phyloP scores from a whole-genome alignment of 2,797 vertebrate genomes.

The Limosa lapponica region DNA sequence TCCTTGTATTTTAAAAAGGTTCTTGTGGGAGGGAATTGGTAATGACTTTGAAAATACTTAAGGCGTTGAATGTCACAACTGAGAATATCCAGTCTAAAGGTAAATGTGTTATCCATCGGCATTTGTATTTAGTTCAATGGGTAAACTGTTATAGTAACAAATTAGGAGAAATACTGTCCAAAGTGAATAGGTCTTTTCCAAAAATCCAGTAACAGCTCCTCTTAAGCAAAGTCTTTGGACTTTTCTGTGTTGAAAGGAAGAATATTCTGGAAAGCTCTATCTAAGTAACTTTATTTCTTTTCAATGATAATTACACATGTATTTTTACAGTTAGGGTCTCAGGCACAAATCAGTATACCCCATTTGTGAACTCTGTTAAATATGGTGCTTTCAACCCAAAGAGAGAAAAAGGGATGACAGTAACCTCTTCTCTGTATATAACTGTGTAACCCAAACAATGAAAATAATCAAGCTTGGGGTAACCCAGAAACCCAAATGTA shows the following conservation, averaged over 20 bases:
- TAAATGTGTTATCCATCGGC: neutral
- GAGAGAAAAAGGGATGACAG: neutral
- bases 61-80: neutral
- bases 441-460: neutral
- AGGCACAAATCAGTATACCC: neutral
- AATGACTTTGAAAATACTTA: constrained; percentile 21
- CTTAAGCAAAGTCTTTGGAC: neutral
- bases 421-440: neutral
- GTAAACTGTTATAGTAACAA: neutral
- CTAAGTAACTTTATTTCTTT: neutral
- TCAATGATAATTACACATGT: neutral
- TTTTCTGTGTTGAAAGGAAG: neutral
- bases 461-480: neutral
- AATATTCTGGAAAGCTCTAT: neutral
- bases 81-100: neutral
- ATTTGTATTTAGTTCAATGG: neutral
- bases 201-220: neutral
- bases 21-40: neutral
- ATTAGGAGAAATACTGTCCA: neutral
- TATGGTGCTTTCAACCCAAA: neutral
- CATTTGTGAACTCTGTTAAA: neutral
- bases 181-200: neutral
- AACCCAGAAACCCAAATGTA: neutral
- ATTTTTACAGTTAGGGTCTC: neutral
- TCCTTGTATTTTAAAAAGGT: neutral